Evolutionary conservation across 92 coral and sea anemone species (phyloP).

Genomic region (Porites cylindrica): DNA sequence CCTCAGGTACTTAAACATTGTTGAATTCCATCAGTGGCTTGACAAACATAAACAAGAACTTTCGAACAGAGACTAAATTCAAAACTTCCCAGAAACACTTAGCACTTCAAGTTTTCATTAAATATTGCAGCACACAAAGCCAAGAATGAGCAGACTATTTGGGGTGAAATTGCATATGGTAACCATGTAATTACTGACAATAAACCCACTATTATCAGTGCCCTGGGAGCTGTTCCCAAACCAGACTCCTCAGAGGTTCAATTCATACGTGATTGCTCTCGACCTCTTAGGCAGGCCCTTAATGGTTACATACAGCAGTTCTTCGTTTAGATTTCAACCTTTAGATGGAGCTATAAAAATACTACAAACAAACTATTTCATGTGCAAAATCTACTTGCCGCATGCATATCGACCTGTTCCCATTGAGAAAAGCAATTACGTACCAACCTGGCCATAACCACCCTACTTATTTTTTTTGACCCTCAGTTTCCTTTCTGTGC

Average conservation of each 20-base stretch:
- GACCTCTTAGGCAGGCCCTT: slow-evolving; percentile 47
- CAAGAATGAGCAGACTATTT: not conserved
- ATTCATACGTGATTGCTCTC: slow-evolving; percentile 56
- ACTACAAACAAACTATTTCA: slow-evolving; percentile 12
- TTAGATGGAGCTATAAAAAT: slow-evolving; percentile 16
- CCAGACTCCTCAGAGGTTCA: slow-evolving; percentile 43
- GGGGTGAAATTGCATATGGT: not conserved
- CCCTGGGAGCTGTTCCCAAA: slow-evolving; percentile 67
- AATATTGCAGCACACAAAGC: not conserved
- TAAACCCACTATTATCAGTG: slow-evolving; percentile 55
- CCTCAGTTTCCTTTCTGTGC: slow-evolving; percentile 43
- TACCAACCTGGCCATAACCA: slow-evolving; percentile 25
- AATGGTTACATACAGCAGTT: slow-evolving; percentile 41
- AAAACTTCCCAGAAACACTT: no score
- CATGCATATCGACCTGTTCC: slow-evolving; percentile 57
- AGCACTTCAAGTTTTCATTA: no score
- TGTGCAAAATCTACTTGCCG: slow-evolving; percentile 48
- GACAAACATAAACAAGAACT: slow-evolving; percentile 71
- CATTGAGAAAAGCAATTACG: slow-evolving; percentile 26
- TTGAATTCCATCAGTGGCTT: slow-evolving; percentile 31
- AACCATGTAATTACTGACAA: slow-evolving; percentile 30
- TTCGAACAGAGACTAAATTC: not conserved
- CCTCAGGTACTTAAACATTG: not conserved
- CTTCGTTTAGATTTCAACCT: slow-evolving; percentile 36
- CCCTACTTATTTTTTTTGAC: slow-evolving; percentile 32